Evolutionary conservation across 2,888 invertebrate species (phyloP).

Genomic region (Anthophora plumipes): DNA sequence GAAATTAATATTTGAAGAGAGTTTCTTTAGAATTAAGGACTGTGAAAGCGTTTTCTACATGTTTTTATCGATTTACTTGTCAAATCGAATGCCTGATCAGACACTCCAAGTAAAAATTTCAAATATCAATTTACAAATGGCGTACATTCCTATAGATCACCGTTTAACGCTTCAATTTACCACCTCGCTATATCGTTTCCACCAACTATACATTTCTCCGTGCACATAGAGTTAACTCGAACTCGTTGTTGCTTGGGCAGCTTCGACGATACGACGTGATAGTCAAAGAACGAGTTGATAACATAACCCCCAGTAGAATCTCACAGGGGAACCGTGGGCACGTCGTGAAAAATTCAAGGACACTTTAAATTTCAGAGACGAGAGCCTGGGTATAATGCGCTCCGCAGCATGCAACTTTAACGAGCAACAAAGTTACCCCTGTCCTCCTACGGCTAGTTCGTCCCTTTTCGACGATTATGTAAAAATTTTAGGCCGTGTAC

Average conservation of each 20-base stretch:
- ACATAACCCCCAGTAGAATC: background rate
- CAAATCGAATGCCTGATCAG: too few species aligned
- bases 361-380: conserved; percentile 50
- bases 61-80: too few species aligned
- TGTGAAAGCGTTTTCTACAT: too few species aligned
- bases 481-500: conserved; percentile 45
- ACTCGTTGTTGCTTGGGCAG: background rate
- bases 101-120: too few species aligned
- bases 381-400: conserved; percentile 22
- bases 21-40: too few species aligned
- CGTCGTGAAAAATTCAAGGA: conserved; percentile 51
- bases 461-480: conserved; percentile 38
- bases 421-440: conserved; percentile 20
- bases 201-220: background rate
- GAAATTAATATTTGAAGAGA: too few species aligned
- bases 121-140: too few species aligned
- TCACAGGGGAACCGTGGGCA: background rate
- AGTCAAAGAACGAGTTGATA: conserved; percentile 22
- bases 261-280: conserved; percentile 12
- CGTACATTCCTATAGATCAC: too few species aligned
- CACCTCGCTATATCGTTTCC: background rate
- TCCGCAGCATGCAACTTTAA: conserved; percentile 44
- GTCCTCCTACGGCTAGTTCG: background rate
- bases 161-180: too few species aligned
- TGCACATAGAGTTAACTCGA: background rate